phyloP scores from a whole-genome alignment of 2,113 vertebrate genomes.

The Ascaphus truei region DNA sequence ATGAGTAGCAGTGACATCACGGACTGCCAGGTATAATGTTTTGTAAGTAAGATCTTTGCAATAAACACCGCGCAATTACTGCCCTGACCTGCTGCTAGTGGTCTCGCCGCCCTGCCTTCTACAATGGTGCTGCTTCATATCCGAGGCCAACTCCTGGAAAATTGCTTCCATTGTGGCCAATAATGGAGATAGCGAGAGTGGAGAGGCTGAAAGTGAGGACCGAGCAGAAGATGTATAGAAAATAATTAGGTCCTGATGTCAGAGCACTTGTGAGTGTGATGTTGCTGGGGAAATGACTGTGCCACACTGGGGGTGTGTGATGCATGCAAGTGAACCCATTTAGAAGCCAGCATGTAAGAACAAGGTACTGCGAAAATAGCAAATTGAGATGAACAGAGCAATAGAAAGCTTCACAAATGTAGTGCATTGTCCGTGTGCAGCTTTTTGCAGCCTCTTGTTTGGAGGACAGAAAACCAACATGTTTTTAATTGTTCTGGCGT shows the following conservation, averaged over 20 bases:
- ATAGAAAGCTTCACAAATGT: not conserved
- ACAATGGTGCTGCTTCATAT: not conserved
- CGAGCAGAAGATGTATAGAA: not conserved
- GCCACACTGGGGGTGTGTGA: not conserved
- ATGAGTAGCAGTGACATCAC: not conserved
- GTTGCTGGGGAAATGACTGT: constrained; percentile 17
- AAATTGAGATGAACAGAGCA: not conserved
- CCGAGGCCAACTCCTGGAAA: not conserved
- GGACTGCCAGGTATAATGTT: not conserved
- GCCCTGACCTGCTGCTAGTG: not conserved
- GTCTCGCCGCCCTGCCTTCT: not conserved
- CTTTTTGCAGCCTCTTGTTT: not conserved
- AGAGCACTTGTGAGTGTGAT: constrained; percentile 1
- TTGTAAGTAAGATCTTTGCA: too few species aligned
- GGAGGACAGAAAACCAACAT: not conserved
- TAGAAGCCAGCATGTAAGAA: not conserved
- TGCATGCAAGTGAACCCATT: constrained; percentile 12
- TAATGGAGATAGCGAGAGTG: not conserved
- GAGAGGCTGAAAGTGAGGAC: not conserved
- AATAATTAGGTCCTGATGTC: constrained; percentile 4
- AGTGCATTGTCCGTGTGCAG: not conserved
- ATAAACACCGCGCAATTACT: not conserved
- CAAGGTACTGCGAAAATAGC: not conserved
- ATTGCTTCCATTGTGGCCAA: not conserved
- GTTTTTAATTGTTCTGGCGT: too few species aligned